Percentiles rank a stretch among this genome's conserved stretches.
phyloP scores from a whole-genome alignment of 2,888 invertebrate genomes.

The Drosophila lutescens region DNA sequence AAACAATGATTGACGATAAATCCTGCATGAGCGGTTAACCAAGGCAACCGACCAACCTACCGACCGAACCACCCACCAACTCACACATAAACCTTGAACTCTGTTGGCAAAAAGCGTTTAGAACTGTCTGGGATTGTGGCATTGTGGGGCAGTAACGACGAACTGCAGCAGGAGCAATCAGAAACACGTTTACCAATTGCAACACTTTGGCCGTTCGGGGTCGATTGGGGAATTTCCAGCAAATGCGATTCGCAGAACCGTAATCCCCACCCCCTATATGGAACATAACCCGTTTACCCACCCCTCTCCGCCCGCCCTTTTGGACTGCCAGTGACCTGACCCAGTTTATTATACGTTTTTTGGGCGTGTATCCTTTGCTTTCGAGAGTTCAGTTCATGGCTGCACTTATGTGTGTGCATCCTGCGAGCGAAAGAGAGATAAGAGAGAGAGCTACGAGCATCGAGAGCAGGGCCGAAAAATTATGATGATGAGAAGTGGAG shows the following conservation, averaged over 20 bases:
- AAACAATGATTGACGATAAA: conserved; percentile 58
- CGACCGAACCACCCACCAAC: conserved; percentile 10
- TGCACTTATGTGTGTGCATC: conserved; percentile 54
- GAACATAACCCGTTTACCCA: no score
- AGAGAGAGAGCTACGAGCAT: conserved; percentile 25
- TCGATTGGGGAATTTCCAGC: conserved; percentile 73
- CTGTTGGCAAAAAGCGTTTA: conserved; percentile 45
- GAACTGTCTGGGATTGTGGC: conserved; percentile 28
- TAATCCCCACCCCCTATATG: conserved; percentile 12
- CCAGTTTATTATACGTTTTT: conserved; percentile 72
- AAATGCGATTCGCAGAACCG: conserved; percentile 51
- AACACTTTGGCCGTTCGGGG: conserved; percentile 39
- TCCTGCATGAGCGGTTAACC: conserved; percentile 48
- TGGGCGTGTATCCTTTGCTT: conserved; percentile 74
- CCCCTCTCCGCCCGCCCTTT: no score
- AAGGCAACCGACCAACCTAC: conserved; percentile 28
- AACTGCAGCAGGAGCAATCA: conserved; percentile 52
- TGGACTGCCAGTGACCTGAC: conserved; percentile 67
- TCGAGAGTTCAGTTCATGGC: conserved; percentile 72
- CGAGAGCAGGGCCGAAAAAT: conserved; percentile 6
- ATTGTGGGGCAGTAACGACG: conserved; percentile 10
- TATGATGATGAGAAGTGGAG: not conserved
- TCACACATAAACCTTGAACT: conserved; percentile 72
- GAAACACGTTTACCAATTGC: conserved; percentile 63
- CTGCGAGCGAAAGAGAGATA: conserved; percentile 10